Evolutionary conservation across 2,113 vertebrate species (phyloP), one percentile per base, ranked within the genome.

Genomic region (Gambusia holbrooki): DNA sequence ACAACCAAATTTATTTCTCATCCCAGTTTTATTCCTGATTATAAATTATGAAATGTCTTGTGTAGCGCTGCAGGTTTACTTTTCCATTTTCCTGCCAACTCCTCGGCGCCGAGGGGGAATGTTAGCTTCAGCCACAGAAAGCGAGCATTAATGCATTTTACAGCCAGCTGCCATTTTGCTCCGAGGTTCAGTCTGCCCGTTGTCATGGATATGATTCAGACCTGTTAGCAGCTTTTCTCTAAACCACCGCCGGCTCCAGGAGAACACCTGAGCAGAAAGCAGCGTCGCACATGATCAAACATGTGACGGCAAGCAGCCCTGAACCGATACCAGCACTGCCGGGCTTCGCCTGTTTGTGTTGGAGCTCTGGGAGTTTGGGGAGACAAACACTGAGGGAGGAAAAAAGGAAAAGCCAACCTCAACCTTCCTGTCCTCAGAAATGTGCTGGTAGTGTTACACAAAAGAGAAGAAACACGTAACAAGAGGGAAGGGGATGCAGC

Each of bases 191-290:
- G 88, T 87, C 81, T 84, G 79, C 87, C 80, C 54, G 92, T 93
- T 92, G 92, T 92, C 92, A 93, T 92, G 93, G 92, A 91, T 92
- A 93, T 92, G 82, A 86, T 84, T 88, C 83, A 86, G 84, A 85
- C 86, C 90, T 88, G 88, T 90, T 93, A 92, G 90, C 85, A 92
- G 88, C 74, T 74, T 73, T 73, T 28, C 81, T 81, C 81, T 77
- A 84, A 80, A 87, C 76, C 85, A 75, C 87, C 68, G 76, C 83
- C 61, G 87, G 79, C 69, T 51, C 66, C 40, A 42, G 29, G 67
- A 32, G 62, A 80, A 54, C 69, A 32, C 65, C 64, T 63, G 77
- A 66, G 79, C 74, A 62, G 12, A 82, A 42, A 79, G 37, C 60
- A 71, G 69, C 65, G 45, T 48, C 74, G 73, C 69, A 45, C 60